Conservation (phyloP, 2,797 vertebrate species). For the Pagetopsis macropterus region DNA sequence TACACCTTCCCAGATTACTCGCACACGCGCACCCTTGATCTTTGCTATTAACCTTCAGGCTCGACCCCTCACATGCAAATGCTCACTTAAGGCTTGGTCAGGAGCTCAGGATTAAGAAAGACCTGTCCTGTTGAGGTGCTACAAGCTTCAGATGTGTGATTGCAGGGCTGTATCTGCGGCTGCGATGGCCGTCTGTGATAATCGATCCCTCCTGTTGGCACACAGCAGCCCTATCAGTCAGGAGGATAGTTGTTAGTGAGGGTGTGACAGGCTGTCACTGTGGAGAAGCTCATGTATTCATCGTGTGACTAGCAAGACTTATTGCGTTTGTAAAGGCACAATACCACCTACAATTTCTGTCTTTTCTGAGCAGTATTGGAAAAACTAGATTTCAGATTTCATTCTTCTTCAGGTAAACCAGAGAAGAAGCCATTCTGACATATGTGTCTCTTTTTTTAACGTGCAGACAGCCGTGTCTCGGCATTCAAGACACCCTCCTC, state of each 20-base stretch:
- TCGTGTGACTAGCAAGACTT: constrained; percentile 29
- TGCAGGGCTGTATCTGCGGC: constrained; percentile 57
- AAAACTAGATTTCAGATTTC: constrained; percentile 11
- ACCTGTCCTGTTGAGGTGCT: constrained; percentile 28
- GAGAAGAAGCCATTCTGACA: constrained; percentile 28
- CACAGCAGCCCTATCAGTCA: constrained; percentile 61
- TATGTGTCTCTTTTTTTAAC: constrained; percentile 37
- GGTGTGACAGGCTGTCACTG: constrained; percentile 49
- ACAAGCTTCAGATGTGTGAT: constrained; percentile 42
- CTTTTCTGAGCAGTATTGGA: constrained; percentile 1
- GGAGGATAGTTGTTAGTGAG: constrained; percentile 60
- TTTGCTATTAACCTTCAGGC: constrained; percentile 45
- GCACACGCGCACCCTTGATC: constrained; percentile 21
- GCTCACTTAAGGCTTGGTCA: constrained; percentile 11
- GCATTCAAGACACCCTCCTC: constrained; percentile 47
- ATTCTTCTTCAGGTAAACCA: not conserved
- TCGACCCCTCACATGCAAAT: constrained; percentile 25
- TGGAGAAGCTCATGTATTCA: constrained; percentile 54
- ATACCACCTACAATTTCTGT: not conserved
- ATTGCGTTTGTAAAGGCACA: constrained; percentile 17
- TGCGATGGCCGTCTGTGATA: constrained; percentile 69
- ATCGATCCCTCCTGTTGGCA: constrained; percentile 73
- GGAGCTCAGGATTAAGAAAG: constrained; percentile 29
- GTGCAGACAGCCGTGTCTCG: constrained; percentile 34
- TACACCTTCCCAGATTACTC: constrained; percentile 23